Conservation (phyloP, 2,113 vertebrate species). For the Pelusios castaneus region DNA sequence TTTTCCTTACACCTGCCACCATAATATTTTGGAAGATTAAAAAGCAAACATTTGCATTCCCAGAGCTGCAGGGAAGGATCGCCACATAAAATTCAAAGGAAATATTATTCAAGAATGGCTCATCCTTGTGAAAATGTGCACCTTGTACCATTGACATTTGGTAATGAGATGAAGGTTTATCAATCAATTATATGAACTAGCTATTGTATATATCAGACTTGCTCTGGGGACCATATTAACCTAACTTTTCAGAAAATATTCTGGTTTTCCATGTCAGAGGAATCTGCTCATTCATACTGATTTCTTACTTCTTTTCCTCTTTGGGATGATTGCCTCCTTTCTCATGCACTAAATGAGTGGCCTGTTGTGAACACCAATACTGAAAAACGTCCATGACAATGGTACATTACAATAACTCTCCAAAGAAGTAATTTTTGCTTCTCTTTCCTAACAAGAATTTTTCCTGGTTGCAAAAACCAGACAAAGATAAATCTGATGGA, state of each 20-base stretch:
- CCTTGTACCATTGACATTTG: neutral
- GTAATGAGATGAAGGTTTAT: neutral
- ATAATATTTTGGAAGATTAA: neutral
- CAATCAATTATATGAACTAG: neutral
- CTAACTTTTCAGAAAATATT: neutral
- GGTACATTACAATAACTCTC: neutral
- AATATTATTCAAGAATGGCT: neutral
- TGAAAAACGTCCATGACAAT: neutral
- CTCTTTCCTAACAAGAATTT: neutral
- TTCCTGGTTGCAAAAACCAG: neutral
- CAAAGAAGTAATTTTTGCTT: neutral
- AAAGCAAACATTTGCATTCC: neutral
- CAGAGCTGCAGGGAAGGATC: neutral
- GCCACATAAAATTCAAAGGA: neutral
- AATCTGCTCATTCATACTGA: neutral
- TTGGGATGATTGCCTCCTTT: neutral
- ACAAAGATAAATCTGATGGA: neutral
- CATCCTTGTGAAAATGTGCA: neutral
- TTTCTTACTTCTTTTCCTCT: neutral
- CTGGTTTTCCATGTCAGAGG: neutral
- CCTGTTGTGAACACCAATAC: neutral
- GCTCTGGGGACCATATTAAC: neutral
- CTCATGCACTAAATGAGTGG: neutral
- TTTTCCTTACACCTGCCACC: neutral
- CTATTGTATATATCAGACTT: neutral